These are phyloP conservation scores for Leptestheria dahalacensis DNA, from an alignment of 1,140 invertebrate genomes.

Conservation along the genomic window DNA sequence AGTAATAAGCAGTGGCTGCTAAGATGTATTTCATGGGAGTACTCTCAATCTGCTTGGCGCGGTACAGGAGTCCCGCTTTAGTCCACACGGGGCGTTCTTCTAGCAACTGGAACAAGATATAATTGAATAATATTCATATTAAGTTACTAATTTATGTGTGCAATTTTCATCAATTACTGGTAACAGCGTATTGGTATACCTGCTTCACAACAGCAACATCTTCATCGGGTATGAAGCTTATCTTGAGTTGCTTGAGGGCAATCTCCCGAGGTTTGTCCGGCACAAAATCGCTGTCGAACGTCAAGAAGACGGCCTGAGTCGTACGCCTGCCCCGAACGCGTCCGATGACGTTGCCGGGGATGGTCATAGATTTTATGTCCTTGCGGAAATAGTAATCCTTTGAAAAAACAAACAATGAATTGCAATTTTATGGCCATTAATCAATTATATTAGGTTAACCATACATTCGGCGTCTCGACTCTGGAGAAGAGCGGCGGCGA, in stretches of 20 bases:
- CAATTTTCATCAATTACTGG: no score
- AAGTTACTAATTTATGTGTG: not conserved
- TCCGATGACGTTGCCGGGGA: conserved; percentile 33
- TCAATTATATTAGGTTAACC: no score
- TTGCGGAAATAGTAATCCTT: conserved; percentile 29
- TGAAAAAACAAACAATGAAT: not conserved
- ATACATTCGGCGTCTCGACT: conserved; percentile 42
- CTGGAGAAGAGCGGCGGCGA: conserved; percentile 60
- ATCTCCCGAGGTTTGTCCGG: conserved; percentile 35
- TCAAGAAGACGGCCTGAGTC: conserved; percentile 37
- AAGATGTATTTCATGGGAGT: conserved; percentile 59
- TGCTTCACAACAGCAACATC: conserved; percentile 35
- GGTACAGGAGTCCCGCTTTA: conserved; percentile 47
- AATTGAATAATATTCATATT: not conserved
- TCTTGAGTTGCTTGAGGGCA: conserved; percentile 33
- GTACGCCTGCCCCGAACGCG: conserved; percentile 36
- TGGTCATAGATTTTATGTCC: conserved; percentile 22
- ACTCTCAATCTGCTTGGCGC: conserved; percentile 39
- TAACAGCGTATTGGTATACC: no score
- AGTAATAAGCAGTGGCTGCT: conserved; percentile 68
- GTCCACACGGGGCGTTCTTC: conserved; percentile 71
- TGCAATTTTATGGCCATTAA: no score
- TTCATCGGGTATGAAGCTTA: conserved; percentile 32
- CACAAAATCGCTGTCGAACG: conserved; percentile 35
- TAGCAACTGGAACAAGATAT: conserved; percentile 19